Evolutionary conservation across 1,140 invertebrate genomes (phyloP).

Genomic region (Drosophila willistoni): DNA sequence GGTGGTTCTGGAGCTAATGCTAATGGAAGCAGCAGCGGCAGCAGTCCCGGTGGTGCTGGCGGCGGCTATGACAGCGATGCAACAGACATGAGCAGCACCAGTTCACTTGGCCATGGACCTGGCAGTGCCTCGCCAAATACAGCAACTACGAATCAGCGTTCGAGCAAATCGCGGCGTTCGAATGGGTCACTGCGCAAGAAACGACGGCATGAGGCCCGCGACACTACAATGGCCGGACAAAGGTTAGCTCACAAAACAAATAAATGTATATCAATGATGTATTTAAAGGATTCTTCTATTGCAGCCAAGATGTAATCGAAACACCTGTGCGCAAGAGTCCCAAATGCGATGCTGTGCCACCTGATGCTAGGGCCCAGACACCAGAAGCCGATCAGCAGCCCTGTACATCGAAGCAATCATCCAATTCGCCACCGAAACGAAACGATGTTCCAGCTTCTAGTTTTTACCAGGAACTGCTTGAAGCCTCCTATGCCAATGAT

Average conservation of each 20-base stretch:
- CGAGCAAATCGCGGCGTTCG: conserved; percentile 53
- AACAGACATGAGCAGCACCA: conserved; percentile 82
- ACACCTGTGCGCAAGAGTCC: conserved; percentile 62
- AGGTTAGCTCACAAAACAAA: conserved; percentile 29
- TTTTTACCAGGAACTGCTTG: conserved; percentile 79
- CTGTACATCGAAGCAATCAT: conserved; percentile 75
- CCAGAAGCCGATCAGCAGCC: conserved; percentile 73
- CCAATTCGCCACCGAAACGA: conserved; percentile 64
- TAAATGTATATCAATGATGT: not conserved
- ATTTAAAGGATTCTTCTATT: not conserved
- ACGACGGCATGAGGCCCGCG: conserved; percentile 67
- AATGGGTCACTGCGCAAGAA: conserved; percentile 63
- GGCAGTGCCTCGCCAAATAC: conserved; percentile 61
- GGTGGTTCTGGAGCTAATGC: not conserved
- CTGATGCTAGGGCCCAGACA: conserved; percentile 53
- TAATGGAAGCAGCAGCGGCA: not conserved
- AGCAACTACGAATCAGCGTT: conserved; percentile 35
- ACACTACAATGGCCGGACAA: conserved; percentile 28
- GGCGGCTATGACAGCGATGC: conserved; percentile 76
- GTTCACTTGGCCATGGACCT: conserved; percentile 64
- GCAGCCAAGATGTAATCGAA: conserved; percentile 52
- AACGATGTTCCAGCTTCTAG: conserved; percentile 53
- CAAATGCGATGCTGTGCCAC: conserved; percentile 52
- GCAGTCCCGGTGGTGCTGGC: not conserved
- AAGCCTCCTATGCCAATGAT: conserved; percentile 79